Conservation (phyloP, 2,888 invertebrate species). For the Argyra leucocephala region DNA sequence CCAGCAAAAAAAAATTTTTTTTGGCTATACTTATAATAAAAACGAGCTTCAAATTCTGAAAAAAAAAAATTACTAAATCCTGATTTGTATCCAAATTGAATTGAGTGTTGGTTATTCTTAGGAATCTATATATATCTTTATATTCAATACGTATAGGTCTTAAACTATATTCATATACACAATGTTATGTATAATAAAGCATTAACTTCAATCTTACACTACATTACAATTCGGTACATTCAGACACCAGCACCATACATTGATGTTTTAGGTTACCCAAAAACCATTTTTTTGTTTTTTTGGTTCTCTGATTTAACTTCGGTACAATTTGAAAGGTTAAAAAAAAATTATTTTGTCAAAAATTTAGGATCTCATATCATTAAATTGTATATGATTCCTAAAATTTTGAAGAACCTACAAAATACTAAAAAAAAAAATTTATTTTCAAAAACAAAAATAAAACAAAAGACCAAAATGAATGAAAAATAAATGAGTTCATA, state of each 20-base stretch:
- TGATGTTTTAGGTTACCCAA: not conserved
- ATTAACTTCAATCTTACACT: too few relatives aligned
- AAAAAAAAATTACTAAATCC: too few relatives aligned
- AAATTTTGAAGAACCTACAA: not conserved
- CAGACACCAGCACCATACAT: not conserved
- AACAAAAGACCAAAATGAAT: not conserved
- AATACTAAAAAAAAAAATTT: not conserved
- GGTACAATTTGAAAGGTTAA: not conserved
- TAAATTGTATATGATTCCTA: not conserved
- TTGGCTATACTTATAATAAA: too few relatives aligned
- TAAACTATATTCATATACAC: too few relatives aligned
- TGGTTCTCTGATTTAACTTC: not conserved
- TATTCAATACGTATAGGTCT: too few relatives aligned
- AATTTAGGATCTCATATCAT: not conserved
- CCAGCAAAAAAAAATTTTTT: too few relatives aligned
- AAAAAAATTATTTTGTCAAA: not conserved
- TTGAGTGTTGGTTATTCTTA: too few relatives aligned
- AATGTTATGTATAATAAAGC: too few relatives aligned
- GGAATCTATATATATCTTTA: too few relatives aligned
- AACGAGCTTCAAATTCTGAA: too few relatives aligned
- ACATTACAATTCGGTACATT: too few relatives aligned
- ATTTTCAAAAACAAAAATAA: not conserved
- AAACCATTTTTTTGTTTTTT: not conserved
- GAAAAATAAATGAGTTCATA: conserved; percentile 16
- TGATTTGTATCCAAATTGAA: too few relatives aligned